phyloP scores from a whole-genome alignment of 2,888 invertebrate genomes.

The Cylloceria caligata region DNA sequence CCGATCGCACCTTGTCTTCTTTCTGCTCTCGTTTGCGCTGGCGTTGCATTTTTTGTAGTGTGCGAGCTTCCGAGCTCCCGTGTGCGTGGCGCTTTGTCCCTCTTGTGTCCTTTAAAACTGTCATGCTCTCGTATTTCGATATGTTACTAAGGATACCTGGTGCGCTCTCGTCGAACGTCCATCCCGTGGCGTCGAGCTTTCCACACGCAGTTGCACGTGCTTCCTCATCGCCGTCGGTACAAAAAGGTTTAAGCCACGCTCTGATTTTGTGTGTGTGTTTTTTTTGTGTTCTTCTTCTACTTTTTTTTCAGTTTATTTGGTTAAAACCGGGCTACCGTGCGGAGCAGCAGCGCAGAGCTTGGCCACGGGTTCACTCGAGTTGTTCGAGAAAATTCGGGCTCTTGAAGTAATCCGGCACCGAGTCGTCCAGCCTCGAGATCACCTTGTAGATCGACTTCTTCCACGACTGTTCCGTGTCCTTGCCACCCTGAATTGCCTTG shows the following conservation, averaged over 20 bases:
- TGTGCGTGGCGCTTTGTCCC: conserved; percentile 12
- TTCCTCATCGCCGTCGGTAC: conserved; percentile 55
- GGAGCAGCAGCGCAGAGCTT: conserved; percentile 73
- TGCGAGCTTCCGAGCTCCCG: conserved; percentile 34
- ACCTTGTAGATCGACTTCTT: conserved; percentile 99
- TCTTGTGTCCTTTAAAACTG: conserved; percentile 58
- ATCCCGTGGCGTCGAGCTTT: conserved; percentile 26
- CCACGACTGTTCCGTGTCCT: conserved; percentile 99
- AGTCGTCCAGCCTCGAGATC: conserved; percentile 99
- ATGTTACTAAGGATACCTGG: conserved; percentile 84
- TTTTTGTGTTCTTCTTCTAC: neutral
- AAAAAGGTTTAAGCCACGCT: conserved; percentile 61
- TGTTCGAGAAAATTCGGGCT: conserved; percentile 99
- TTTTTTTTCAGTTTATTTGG: neutral
- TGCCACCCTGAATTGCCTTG: conserved; percentile 98
- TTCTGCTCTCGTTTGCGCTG: conserved; percentile 42
- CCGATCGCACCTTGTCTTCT: conserved; percentile 46
- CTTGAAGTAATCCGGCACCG: conserved; percentile 99
- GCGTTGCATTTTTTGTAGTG: conserved; percentile 14
- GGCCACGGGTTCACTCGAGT: conserved; percentile 90
- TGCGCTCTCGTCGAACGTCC: conserved; percentile 77
- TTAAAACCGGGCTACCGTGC: conserved; percentile 70
- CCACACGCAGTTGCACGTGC: conserved; percentile 39
- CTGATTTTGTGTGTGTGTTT: conserved; percentile 3
- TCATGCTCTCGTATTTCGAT: conserved; percentile 75